Evolutionary conservation across 2,113 vertebrate species (phyloP), one percentile per base, ranked within the genome.

Genomic region (Chascanopsetta lugubris): DNA sequence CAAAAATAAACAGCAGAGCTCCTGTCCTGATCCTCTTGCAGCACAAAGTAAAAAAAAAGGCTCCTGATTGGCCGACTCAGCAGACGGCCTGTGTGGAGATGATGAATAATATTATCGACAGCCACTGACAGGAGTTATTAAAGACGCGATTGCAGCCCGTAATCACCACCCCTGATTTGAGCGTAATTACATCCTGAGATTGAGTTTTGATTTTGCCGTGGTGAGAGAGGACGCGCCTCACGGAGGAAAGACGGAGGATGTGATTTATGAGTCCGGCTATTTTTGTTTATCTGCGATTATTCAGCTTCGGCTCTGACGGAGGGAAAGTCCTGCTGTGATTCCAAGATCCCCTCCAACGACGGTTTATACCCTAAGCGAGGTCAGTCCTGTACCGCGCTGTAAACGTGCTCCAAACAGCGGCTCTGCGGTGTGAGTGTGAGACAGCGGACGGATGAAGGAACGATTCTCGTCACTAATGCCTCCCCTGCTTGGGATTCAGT

Each of bases 401-500:
- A 38, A 15, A 15, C 15, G 1, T 15, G 34, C 34, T 38, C 34
- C 3, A 38, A 38, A 38, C 12, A 38, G 13, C 6, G 7, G 34
- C 34, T 38, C 13, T 3, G 12, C 15, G 1, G 6, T 38, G 13
- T 38, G 12, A 38, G 15, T 13, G 34, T 13, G 34, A 38, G 15
- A 38, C 13, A 34, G 11, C 12, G 34, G 34, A 38, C 15, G 34
- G 34, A 6, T 38, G 34, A 38, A 17, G 1, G 34, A 24, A 15
- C 13, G 29, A 2, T 48, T 45, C 34, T 5, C n/a, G 7, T 21
- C 21, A 15, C 5, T 57, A 49, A 48, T 30, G 17, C 36, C 3
- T 58, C 20, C n/a, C 38, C 43, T 67, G 36, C 63, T 56, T 47
- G 50, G 63, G 54, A 58, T 69, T 66, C 55, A 57, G 15, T 53